Percentiles rank a stretch among this genome's conserved stretches.
Evolutionary conservation across 2,888 invertebrate species (phyloP).

Genomic region (Magallana nippona): DNA sequence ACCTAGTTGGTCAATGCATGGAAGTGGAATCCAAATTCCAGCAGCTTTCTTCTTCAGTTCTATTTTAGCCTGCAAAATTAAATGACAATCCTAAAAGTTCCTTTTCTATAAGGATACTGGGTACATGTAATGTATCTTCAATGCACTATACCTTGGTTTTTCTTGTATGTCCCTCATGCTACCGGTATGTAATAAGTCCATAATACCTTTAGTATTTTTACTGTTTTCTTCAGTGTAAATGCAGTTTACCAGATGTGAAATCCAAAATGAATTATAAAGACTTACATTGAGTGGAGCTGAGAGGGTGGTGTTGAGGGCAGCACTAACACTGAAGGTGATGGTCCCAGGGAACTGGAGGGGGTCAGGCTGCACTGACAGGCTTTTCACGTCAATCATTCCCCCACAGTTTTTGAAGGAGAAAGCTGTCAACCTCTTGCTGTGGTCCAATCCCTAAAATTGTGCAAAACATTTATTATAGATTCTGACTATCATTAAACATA

Average conservation of each 20-base stretch:
- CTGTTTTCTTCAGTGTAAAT: too few relatives aligned
- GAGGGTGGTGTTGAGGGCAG: conserved; percentile 19
- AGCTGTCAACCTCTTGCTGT: conserved; percentile 32
- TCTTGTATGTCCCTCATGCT: too few relatives aligned
- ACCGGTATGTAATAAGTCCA: too few relatives aligned
- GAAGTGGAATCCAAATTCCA: conserved; percentile 61
- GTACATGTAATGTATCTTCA: background rate
- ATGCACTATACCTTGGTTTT: too few relatives aligned
- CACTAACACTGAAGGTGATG: conserved; percentile 36
- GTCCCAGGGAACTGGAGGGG: conserved; percentile 47
- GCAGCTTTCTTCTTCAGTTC: conserved; percentile 57
- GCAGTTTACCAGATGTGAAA: too few relatives aligned
- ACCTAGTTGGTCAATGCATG: conserved; percentile 68
- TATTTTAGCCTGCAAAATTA: conserved; percentile 57
- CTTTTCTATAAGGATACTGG: background rate
- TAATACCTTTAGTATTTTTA: too few relatives aligned
- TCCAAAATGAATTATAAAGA: background rate
- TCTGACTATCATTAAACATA: too few relatives aligned
- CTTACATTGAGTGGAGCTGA: conserved; percentile 40
- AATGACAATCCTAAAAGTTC: background rate
- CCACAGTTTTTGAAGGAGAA: conserved; percentile 49
- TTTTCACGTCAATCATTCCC: conserved; percentile 24
- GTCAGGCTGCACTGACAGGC: conserved; percentile 44
- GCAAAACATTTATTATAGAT: background rate
- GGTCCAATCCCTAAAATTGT: conserved; percentile 7